Evolutionary conservation across 2,113 vertebrate genomes (phyloP).

Genomic region (Centropus unirufus): DNA sequence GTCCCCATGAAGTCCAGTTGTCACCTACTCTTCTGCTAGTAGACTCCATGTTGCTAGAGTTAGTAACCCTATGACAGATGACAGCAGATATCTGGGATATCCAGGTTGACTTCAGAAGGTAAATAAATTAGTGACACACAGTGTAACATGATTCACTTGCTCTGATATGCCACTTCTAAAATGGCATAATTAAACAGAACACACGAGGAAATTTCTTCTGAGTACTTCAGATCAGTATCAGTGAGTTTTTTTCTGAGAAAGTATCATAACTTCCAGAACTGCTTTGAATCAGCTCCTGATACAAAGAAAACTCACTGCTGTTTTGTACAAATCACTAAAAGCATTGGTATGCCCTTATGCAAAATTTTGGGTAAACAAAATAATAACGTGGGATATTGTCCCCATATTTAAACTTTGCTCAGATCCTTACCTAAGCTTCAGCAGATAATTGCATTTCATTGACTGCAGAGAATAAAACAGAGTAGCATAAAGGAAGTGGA

Average conservation of each 20-base stretch:
- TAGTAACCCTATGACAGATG: neutral
- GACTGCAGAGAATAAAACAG: neutral
- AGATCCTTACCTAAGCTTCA: neutral
- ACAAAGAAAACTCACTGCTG: neutral
- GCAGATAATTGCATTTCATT: neutral
- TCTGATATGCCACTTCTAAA: neutral
- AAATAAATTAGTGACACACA: neutral
- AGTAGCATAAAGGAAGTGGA: neutral
- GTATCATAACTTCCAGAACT: neutral
- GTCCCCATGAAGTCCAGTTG: accelerated
- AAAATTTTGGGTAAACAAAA: neutral
- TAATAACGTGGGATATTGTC: neutral
- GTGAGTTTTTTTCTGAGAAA: neutral
- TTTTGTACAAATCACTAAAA: neutral
- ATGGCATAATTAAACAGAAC: neutral
- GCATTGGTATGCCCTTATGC: neutral
- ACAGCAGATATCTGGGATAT: neutral
- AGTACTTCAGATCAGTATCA: neutral
- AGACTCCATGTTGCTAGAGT: neutral
- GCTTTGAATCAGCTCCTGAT: neutral
- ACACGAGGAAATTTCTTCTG: neutral
- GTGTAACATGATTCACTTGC: neutral
- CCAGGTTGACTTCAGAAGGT: neutral
- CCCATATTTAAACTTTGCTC: neutral
- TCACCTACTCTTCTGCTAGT: neutral